phyloP scores from a whole-genome alignment of 2,113 vertebrate species.

The Crotophaga sulcirostris region DNA sequence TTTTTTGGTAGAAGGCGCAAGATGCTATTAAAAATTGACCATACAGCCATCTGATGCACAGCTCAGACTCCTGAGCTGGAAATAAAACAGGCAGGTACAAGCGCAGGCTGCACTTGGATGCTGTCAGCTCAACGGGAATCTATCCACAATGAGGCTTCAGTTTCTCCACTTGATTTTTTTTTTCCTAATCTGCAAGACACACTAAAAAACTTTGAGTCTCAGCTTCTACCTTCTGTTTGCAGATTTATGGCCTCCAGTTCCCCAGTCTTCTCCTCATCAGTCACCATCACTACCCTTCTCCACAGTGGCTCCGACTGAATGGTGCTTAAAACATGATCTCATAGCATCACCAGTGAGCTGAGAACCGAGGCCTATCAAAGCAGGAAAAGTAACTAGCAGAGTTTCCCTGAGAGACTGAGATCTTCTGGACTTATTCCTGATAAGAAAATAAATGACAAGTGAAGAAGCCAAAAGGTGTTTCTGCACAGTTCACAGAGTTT shows the following conservation, averaged over 20 bases:
- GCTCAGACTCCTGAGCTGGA: neutral
- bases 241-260: neutral
- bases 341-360: neutral
- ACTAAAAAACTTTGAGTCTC: neutral
- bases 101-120: neutral
- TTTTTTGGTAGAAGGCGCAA: too few species aligned
- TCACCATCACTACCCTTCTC: accelerated
- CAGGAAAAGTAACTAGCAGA: neutral
- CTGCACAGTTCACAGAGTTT: neutral
- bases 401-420: neutral
- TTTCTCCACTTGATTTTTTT: neutral
- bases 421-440: neutral
- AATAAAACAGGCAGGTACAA: neutral
- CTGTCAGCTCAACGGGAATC: neutral
- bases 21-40: neutral
- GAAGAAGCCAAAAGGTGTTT: neutral
- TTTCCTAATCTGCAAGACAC: neutral
- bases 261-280: neutral
- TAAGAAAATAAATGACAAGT: neutral
- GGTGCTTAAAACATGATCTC: neutral
- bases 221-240: neutral
- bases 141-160: neutral
- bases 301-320: neutral
- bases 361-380: neutral
- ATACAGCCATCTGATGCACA: neutral